phyloP scores from a whole-genome alignment of 2,888 invertebrate genomes.

The Drosophila algonquin region DNA sequence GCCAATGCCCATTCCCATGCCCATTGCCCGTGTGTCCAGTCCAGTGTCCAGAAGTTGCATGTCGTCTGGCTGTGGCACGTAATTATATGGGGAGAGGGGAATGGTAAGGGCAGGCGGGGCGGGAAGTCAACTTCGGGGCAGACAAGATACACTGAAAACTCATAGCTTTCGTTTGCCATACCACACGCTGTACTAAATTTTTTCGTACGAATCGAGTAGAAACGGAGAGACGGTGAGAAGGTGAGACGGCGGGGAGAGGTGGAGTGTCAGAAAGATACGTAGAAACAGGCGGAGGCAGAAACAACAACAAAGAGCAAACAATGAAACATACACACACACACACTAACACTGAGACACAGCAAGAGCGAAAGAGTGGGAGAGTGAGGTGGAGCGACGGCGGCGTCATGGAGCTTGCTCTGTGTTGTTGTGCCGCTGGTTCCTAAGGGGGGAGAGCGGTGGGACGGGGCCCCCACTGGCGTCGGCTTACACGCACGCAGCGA shows the following conservation, averaged over 20 bases:
- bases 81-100: constrained; percentile 51
- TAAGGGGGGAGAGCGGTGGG: constrained; percentile 53
- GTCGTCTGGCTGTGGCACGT: constrained; percentile 43
- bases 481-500: constrained; percentile 78
- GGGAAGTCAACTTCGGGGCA: constrained; percentile 33
- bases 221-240: constrained; percentile 52
- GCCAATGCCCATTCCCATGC: background rate
- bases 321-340: constrained; percentile 66
- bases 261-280: background rate
- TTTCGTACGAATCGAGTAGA: constrained; percentile 73
- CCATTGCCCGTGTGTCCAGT: constrained; percentile 57
- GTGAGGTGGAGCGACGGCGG: constrained; percentile 10
- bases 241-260: constrained; percentile 24
- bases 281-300: constrained; percentile 51
- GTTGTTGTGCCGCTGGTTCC: constrained; percentile 66
- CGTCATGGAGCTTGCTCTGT: constrained; percentile 57
- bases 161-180: constrained; percentile 83
- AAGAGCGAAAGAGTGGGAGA: constrained; percentile 22
- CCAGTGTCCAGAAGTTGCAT: constrained; percentile 22
- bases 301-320: constrained; percentile 79
- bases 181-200: constrained; percentile 81
- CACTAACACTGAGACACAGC: constrained; percentile 6
- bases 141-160: constrained; percentile 80
- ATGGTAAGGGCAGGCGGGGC: constrained; percentile 23
- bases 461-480: constrained; percentile 56